Evolutionary conservation across 2,113 vertebrate species (phyloP).

Genomic region (Pteropus alecto): DNA sequence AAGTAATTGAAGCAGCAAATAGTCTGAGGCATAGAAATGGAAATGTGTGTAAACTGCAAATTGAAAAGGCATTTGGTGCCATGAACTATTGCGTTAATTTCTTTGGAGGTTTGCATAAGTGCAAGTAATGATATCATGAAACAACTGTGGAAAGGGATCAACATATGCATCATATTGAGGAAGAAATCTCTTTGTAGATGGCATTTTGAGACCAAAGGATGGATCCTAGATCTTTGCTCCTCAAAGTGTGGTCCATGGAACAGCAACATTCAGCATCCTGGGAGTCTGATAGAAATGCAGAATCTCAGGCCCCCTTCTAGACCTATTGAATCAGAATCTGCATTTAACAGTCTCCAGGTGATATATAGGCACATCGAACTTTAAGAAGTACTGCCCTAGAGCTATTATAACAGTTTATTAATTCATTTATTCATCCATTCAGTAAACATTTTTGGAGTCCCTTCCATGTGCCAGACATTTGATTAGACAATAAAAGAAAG

Average conservation of each 20-base stretch:
- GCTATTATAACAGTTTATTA: background rate
- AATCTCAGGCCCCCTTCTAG: background rate
- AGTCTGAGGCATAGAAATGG: background rate
- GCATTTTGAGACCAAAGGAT: background rate
- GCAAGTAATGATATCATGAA: background rate
- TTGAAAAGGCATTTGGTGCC: slow-evolving; percentile 13
- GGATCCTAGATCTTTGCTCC: background rate
- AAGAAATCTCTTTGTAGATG: background rate
- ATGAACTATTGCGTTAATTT: slow-evolving; percentile 11
- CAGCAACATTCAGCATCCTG: background rate
- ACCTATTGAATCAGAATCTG: background rate
- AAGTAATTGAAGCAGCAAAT: slow-evolving; percentile 6
- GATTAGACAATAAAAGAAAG: background rate
- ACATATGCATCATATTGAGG: background rate
- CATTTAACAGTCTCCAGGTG: background rate
- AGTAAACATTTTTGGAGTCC: background rate
- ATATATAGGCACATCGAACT: background rate
- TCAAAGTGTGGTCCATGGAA: background rate
- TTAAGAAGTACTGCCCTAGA: background rate
- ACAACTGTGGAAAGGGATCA: background rate
- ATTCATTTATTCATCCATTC: background rate
- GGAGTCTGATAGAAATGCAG: background rate
- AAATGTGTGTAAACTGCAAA: slow-evolving; percentile 13
- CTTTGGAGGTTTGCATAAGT: slow-evolving; percentile 23
- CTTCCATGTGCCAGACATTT: background rate